Evolutionary conservation across 2,888 invertebrate species (phyloP).

Genomic region (Lumbricus terrestris): DNA sequence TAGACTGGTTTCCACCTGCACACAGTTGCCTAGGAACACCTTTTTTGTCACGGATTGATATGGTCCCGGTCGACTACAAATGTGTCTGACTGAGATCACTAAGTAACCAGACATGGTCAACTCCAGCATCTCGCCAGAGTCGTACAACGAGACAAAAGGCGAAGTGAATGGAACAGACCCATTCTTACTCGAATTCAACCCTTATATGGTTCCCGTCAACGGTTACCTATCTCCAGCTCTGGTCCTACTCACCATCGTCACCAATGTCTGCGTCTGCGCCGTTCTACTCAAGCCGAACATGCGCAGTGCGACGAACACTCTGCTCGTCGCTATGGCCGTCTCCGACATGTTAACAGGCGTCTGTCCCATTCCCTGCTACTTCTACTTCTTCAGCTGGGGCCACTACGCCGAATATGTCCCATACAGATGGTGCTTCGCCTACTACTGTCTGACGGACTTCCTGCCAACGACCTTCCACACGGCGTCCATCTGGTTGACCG

Average conservation of each 20-base stretch:
- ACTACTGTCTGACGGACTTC: constrained; percentile 58
- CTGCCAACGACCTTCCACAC: constrained; percentile 51
- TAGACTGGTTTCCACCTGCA: background rate
- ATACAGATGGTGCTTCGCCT: constrained; percentile 75
- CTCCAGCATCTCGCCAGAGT: background rate
- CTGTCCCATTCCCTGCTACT: constrained; percentile 66
- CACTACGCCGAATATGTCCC: constrained; percentile 80
- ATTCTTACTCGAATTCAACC: background rate
- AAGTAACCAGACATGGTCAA: background rate
- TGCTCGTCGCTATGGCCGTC: constrained; percentile 91
- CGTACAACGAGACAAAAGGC: background rate
- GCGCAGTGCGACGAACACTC: constrained; percentile 85
- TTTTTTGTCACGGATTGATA: background rate
- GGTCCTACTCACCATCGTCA: constrained; percentile 79
- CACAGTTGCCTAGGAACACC: background rate
- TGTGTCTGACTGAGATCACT: background rate
- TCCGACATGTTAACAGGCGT: constrained; percentile 84
- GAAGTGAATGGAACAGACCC: background rate
- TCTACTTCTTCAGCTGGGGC: constrained; percentile 87
- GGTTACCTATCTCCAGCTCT: constrained; percentile 82
- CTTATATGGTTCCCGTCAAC: constrained; percentile 61
- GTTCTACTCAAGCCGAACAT: constrained; percentile 79
- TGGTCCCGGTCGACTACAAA: background rate
- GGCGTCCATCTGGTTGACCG: constrained; percentile 35
- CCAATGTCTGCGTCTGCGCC: constrained; percentile 85